Conservation (phyloP, 1,140 invertebrate species). For the Homarus americanus region DNA sequence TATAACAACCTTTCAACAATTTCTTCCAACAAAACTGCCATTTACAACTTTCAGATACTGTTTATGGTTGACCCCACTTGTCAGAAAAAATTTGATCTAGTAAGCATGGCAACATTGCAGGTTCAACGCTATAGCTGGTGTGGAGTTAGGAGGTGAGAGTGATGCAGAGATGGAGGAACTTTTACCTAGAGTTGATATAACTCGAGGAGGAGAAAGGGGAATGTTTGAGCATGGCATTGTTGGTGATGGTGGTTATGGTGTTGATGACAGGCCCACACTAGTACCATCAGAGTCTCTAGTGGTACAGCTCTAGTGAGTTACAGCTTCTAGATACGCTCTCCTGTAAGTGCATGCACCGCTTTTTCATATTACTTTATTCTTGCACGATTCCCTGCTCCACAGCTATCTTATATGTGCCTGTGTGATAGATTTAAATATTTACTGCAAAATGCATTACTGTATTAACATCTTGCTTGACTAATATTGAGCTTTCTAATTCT, state of each 20-base stretch:
- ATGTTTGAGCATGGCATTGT: conserved; percentile 42
- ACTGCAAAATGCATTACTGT: not conserved
- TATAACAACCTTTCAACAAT: not conserved
- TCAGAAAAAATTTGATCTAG: conserved; percentile 39
- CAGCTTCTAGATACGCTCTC: not conserved
- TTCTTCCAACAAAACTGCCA: not conserved
- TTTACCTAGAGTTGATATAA: conserved; percentile 26
- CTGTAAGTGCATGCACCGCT: conserved; percentile 54
- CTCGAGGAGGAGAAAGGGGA: conserved; percentile 13
- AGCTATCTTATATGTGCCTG: not conserved
- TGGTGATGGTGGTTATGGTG: conserved; percentile 37
- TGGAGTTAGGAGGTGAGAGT: conserved; percentile 58
- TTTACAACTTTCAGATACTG: conserved; percentile 24
- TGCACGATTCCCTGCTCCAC: conserved; percentile 2
- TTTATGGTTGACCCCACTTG: conserved; percentile 1
- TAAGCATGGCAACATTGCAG: conserved; percentile 62
- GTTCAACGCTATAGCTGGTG: conserved; percentile 66
- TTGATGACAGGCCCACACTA: conserved; percentile 45
- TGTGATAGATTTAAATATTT: not conserved
- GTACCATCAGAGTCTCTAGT: conserved; percentile 66
- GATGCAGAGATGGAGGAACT: conserved; percentile 59
- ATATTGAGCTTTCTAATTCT: not conserved
- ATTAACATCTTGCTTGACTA: not conserved
- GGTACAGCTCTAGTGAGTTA: conserved; percentile 47
- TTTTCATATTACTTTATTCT: not conserved